Percentiles rank a stretch among this genome's conserved stretches.
phyloP scores from a whole-genome alignment of 1,140 invertebrate species.

The Lutraria rhynchaena region DNA sequence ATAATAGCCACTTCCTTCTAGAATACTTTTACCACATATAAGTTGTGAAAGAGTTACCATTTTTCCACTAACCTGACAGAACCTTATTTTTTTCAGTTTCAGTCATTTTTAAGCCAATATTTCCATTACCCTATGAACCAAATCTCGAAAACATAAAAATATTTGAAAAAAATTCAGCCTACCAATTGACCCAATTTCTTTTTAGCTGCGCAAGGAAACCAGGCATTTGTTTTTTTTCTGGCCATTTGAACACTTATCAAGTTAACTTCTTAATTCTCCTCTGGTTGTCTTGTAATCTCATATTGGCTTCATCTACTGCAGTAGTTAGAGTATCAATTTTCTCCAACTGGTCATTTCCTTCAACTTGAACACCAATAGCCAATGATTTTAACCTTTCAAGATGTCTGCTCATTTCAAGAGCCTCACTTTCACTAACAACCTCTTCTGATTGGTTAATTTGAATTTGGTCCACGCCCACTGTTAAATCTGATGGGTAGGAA shows the following conservation, averaged over 20 bases:
- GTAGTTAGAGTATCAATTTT: conserved; percentile 46
- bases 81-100: too few relatives aligned
- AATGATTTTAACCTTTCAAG: conserved; percentile 59
- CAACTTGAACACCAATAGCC: conserved; percentile 47
- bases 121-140: too few relatives aligned
- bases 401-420: conserved; percentile 49
- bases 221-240: background rate
- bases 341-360: conserved; percentile 57
- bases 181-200: too few relatives aligned
- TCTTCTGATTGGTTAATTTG: conserved; percentile 49
- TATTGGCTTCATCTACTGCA: conserved; percentile 54
- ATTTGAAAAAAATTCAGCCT: too few relatives aligned
- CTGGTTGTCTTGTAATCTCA: conserved; percentile 21
- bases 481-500: too few relatives aligned
- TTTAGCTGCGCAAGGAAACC: background rate
- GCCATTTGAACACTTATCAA: conserved; percentile 13
- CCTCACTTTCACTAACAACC: conserved; percentile 59
- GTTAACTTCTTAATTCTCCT: conserved; percentile 40
- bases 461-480: conserved; percentile 10
- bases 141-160: too few relatives aligned
- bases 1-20: too few relatives aligned
- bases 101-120: too few relatives aligned
- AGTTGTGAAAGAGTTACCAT: too few relatives aligned
- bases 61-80: too few relatives aligned
- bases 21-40: too few relatives aligned